Conservation (phyloP, 1,140 invertebrate species). For the Eulimnadia texana region DNA sequence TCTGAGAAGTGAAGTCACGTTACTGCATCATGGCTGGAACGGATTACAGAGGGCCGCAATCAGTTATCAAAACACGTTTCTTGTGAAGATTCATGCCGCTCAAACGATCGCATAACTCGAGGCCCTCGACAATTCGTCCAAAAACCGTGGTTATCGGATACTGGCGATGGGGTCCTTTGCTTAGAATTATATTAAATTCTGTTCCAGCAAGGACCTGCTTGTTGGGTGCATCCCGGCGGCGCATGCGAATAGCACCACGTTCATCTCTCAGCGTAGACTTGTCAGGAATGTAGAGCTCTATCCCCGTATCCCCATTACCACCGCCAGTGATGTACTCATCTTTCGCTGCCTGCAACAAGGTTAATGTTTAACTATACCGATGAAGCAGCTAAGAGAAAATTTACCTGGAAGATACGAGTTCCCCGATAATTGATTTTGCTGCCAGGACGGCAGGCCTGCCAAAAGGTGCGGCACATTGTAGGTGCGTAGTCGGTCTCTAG, state of each 20-base stretch:
- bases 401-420: not conserved
- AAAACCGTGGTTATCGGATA: not conserved
- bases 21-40: not conserved
- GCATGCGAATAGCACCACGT: not conserved
- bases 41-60: not conserved
- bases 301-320: not conserved
- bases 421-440: not conserved
- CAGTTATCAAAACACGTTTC: not conserved
- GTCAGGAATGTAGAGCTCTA: not conserved
- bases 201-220: not conserved
- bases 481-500: not conserved
- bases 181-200: not conserved
- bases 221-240: not conserved
- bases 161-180: not conserved
- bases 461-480: not conserved
- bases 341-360: not conserved
- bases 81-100: not conserved
- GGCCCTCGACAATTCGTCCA: not conserved
- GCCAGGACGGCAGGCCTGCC: not conserved
- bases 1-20: no score
- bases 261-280: not conserved
- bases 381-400: no score
- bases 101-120: not conserved
- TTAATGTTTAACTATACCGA: no score
- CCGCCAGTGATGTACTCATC: not conserved